Conservation (phyloP, 2,797 vertebrate genomes). For the Poeciliopsis infans region DNA sequence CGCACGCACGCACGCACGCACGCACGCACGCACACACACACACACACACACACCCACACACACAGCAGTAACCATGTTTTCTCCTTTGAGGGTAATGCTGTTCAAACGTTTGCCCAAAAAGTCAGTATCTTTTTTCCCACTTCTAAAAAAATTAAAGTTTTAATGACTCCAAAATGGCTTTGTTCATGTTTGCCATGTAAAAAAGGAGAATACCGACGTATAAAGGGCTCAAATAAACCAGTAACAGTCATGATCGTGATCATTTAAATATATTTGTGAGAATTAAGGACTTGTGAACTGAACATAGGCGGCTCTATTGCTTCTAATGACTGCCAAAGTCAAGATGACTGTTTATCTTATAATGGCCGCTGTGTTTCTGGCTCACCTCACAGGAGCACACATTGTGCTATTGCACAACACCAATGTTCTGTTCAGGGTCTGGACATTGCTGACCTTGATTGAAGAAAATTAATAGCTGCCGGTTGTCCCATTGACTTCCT, state of each 20-base stretch:
- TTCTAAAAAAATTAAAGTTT: background rate
- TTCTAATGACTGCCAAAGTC: background rate
- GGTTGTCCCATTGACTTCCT: background rate
- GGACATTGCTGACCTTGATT: background rate
- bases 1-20: background rate
- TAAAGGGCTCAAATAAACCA: background rate
- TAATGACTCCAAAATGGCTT: background rate
- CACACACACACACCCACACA: background rate
- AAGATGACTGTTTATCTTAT: background rate
- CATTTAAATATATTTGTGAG: background rate
- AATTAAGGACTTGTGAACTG: background rate
- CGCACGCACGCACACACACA: background rate
- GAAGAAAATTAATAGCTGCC: background rate
- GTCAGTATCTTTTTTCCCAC: background rate
- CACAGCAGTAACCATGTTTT: background rate
- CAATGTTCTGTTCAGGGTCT: background rate
- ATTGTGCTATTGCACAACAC: background rate
- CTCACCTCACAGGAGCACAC: background rate
- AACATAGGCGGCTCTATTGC: background rate
- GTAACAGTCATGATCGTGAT: background rate
- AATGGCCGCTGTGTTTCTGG: background rate
- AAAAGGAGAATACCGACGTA: background rate
- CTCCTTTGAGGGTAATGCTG: background rate
- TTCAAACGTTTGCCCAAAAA: background rate
- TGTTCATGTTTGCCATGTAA: background rate